phyloP scores from a whole-genome alignment of 2,888 invertebrate genomes.

The Lingula anatina region DNA sequence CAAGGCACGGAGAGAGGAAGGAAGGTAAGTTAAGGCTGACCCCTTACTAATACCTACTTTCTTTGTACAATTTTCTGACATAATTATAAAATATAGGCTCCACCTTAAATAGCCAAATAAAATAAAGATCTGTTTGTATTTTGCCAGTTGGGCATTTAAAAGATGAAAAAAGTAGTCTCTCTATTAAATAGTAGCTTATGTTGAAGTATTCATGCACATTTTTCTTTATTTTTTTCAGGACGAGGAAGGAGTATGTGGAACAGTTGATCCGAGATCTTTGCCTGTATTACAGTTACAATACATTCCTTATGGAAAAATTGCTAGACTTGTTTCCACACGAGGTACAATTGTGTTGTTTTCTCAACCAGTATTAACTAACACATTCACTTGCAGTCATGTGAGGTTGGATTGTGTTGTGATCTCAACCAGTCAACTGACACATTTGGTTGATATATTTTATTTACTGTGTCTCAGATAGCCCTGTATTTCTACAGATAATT shows the following conservation, averaged over 20 bases:
- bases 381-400: too few relatives aligned
- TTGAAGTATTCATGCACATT: background rate
- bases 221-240: slow-evolving; percentile 52
- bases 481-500: too few relatives aligned
- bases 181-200: background rate
- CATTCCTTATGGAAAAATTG: slow-evolving; percentile 85
- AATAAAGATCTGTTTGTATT: too few relatives aligned
- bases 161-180: too few relatives aligned
- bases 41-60: too few relatives aligned
- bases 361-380: background rate
- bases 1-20: slow-evolving; percentile 52
- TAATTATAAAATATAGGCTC: too few relatives aligned
- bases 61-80: too few relatives aligned
- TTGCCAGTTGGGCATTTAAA: too few relatives aligned
- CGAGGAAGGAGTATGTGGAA: slow-evolving; percentile 75
- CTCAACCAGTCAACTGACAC: background rate
- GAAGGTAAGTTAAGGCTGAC: slow-evolving; percentile 34
- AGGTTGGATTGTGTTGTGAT: background rate
- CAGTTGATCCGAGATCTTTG: slow-evolving; percentile 81
- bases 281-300: slow-evolving; percentile 93
- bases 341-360: slow-evolving; percentile 17
- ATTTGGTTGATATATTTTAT: background rate
- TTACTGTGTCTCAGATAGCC: too few relatives aligned
- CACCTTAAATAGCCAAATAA: too few relatives aligned
- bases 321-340: slow-evolving; percentile 42